Percentiles rank a stretch among this genome's conserved stretches.
These are phyloP conservation scores for Eupeodes luniger DNA, from an alignment of 2,888 invertebrate genomes.

Conservation along the genomic window DNA sequence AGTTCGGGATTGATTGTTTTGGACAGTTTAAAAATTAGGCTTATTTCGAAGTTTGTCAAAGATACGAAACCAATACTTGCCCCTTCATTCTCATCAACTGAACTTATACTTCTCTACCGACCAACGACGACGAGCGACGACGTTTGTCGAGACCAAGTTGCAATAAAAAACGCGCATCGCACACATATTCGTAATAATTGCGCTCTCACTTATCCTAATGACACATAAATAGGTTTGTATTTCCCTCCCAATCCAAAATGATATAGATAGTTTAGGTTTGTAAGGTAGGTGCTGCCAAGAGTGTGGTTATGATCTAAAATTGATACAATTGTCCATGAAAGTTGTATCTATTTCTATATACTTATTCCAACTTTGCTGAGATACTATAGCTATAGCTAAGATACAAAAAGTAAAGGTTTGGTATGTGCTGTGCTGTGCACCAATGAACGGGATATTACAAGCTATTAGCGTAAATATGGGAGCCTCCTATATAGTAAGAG, in stretches of 20 bases:
- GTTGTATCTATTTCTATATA: too few relatives aligned
- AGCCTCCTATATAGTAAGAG: constrained; percentile 20
- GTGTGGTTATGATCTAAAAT: constrained; percentile 74
- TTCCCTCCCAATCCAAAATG: constrained; percentile 43
- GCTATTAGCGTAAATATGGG: constrained; percentile 69
- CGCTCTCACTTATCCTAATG: constrained; percentile 74
- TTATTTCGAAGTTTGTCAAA: background rate
- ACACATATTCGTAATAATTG: constrained; percentile 59
- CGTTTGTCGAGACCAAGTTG: background rate
- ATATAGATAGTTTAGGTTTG: background rate
- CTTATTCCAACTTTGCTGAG: constrained; percentile 19
- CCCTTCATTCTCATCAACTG: background rate
- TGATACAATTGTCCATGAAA: constrained; percentile 67
- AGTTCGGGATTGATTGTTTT: too few relatives aligned
- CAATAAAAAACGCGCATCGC: constrained; percentile 24
- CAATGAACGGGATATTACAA: constrained; percentile 55
- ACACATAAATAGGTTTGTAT: constrained; percentile 73
- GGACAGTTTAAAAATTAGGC: too few relatives aligned
- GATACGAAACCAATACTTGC: background rate
- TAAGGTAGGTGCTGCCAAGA: constrained; percentile 45
- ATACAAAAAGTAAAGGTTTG: background rate
- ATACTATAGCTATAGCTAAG: background rate
- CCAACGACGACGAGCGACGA: background rate
- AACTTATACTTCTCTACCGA: background rate
- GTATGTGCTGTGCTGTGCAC: background rate